Percentiles rank a stretch among this genome's conserved stretches.
Evolutionary conservation across 2,797 vertebrate genomes (phyloP).

Genomic region (Tangara arthus): DNA sequence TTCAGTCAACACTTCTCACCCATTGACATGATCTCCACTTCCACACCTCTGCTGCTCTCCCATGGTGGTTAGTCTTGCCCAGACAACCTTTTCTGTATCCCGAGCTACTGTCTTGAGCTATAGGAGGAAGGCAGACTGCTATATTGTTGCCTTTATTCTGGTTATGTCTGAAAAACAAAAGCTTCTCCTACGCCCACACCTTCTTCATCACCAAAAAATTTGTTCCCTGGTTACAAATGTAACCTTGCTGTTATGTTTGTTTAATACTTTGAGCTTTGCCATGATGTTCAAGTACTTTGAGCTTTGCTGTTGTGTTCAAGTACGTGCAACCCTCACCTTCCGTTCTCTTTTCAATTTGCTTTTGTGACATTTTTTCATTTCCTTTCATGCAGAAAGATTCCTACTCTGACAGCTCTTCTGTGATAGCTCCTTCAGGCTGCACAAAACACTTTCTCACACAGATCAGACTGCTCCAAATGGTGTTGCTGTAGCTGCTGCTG

Average conservation of each 20-base stretch:
- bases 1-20: background rate
- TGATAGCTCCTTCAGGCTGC: background rate
- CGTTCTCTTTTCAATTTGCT: background rate
- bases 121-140: background rate
- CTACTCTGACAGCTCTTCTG: background rate
- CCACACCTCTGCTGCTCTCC: background rate
- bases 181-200: background rate
- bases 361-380: background rate
- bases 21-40: background rate
- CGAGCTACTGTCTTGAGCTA: background rate
- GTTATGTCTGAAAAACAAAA: background rate
- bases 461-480: background rate
- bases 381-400: background rate
- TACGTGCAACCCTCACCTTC: background rate
- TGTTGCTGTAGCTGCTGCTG: background rate
- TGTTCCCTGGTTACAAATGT: background rate
- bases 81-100: background rate
- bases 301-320: background rate
- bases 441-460: background rate
- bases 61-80: background rate
- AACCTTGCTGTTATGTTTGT: background rate
- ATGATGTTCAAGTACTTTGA: background rate
- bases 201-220: background rate
- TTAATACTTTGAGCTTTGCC: background rate
- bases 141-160: background rate